Base-by-base conservation (phyloP, 2,113 vertebrate genomes). In the Rana temporaria region DNA sequence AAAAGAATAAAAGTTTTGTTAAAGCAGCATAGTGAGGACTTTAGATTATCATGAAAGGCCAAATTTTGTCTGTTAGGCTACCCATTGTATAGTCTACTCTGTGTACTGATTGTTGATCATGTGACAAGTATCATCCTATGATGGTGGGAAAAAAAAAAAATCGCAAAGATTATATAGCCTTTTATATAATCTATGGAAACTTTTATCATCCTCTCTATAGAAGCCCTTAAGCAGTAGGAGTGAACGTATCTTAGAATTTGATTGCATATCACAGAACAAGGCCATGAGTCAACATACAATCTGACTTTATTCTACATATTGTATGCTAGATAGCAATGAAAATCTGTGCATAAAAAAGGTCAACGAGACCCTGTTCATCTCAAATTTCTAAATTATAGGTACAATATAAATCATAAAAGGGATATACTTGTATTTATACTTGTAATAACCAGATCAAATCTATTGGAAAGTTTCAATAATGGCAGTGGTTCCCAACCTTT, bases 1-100 rank as follows among this genome's bases (percentile, higher is more conserved):
- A 66, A 8, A 9, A 48, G 52, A 63, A 76, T 63, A 20, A 62
- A 42, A 6, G 57, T 76, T 63, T 64, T 76, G 59, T 76, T 20
- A 52, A 20, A 48, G 20, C 34, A 63, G 34, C 34, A 14, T 2
- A 19, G 19, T 42, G 32, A n/a, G 12, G 38, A 76, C 60, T 30
- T 48, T 15, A 62, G 63, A 63, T 64, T 11, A 19, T 67, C 17
- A 38, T 67, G 65, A n/a, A 38, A 12, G 18, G 65, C 18, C 17
- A 42, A 34, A 42, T 18, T 42, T 19, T 7, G 30, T 60, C 56
- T 30, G n/a, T 73, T 7, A 75, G 55, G 26, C 72, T 38, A 30
- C 18, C 15, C 20, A 5, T 15, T 42, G 9, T n/a, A 63, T 20
- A 52, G 26, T 34, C 11, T 38, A 15, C 16, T 60, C 5, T 56